These are phyloP conservation scores for Nannoperca obscura DNA, from an alignment of 2,797 vertebrate species.

Conservation along the genomic window DNA sequence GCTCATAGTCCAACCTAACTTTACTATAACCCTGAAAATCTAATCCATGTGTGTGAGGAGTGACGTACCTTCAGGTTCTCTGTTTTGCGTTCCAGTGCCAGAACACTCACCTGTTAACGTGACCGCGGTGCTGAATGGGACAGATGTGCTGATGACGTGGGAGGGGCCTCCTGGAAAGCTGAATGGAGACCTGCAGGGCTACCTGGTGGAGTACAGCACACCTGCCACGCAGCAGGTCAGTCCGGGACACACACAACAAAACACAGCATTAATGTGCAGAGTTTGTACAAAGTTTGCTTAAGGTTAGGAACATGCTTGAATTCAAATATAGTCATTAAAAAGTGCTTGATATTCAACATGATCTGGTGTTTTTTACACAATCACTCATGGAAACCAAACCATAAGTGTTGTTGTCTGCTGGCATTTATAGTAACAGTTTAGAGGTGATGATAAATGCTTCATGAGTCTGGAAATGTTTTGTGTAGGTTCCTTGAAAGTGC, in stretches of 20 bases:
- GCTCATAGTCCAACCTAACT: background rate
- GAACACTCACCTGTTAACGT: constrained; percentile 87
- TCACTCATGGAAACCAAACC: too few relatives aligned
- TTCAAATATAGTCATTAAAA: too few relatives aligned
- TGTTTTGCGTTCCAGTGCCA: constrained; percentile 83
- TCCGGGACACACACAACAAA: background rate
- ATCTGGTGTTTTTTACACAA: too few relatives aligned
- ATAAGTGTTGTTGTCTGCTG: too few relatives aligned
- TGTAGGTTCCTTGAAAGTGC: too few relatives aligned
- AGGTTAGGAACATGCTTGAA: too few relatives aligned
- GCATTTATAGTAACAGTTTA: too few relatives aligned
- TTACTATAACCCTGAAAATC: background rate
- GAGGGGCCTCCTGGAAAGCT: constrained; percentile 82
- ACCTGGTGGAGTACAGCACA: constrained; percentile 88
- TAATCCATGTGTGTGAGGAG: background rate
- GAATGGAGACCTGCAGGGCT: constrained; percentile 90
- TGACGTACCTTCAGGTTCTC: background rate
- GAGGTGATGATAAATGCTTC: too few relatives aligned
- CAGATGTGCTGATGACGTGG: constrained; percentile 86
- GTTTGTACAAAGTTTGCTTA: too few relatives aligned
- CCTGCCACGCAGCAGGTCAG: constrained; percentile 84
- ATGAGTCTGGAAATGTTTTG: too few relatives aligned
- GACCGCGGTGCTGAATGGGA: constrained; percentile 85
- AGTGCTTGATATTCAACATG: too few relatives aligned
- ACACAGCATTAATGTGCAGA: background rate